phyloP scores from a whole-genome alignment of 2,888 invertebrate species.

The Taphrorychus bicolor region DNA sequence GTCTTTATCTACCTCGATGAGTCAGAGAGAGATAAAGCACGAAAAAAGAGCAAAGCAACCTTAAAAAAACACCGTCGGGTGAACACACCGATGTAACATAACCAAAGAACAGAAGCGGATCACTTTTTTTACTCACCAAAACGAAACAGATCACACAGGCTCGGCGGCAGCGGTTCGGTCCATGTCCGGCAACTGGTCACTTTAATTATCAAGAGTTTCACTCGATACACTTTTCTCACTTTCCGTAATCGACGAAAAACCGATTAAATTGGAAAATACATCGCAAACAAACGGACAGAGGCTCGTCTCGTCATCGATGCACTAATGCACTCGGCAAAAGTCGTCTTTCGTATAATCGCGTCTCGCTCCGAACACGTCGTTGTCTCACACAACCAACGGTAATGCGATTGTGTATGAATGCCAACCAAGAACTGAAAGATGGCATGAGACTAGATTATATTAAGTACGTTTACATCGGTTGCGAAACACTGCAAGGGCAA shows the following conservation, averaged over 20 bases:
- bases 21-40: not conserved
- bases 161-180: not conserved
- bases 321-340: not conserved
- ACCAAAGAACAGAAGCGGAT: not conserved
- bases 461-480: not conserved
- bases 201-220: not conserved
- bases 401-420: slow-evolving; percentile 2
- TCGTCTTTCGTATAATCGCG: not conserved
- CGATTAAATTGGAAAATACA: not conserved
- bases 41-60: not conserved
- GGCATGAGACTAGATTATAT: not conserved
- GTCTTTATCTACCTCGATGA: not conserved
- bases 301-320: not conserved
- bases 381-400: slow-evolving; percentile 7
- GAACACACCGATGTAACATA: not conserved
- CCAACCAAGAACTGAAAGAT: slow-evolving; percentile 1
- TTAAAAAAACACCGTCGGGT: not conserved
- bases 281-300: not conserved
- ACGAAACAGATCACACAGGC: not conserved
- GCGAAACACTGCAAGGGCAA: too few species aligned
- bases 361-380: slow-evolving; percentile 4
- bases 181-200: not conserved
- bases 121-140: not conserved
- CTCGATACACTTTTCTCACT: not conserved
- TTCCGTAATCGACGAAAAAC: not conserved